A percentile compares a stretch with the other conserved stretches of the same genome.
phyloP scores from a whole-genome alignment of 2,113 vertebrate species.

The Candoia aspera region DNA sequence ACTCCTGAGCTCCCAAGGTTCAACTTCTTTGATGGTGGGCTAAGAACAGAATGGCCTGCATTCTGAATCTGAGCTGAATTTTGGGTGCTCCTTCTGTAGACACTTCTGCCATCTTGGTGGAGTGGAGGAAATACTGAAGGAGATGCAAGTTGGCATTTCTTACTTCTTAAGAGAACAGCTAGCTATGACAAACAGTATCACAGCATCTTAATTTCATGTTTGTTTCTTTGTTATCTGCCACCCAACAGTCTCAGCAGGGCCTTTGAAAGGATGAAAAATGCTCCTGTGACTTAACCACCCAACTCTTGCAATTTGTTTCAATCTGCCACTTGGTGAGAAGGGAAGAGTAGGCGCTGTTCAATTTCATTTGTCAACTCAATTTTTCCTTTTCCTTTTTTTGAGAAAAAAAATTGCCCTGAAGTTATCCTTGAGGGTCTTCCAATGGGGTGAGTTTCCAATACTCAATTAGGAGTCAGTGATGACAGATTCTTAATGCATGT shows the following conservation, averaged over 20 bases:
- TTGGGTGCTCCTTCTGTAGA: background rate
- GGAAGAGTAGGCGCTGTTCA: background rate
- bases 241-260: background rate
- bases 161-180: conserved; percentile 10
- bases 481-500: background rate
- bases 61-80: background rate
- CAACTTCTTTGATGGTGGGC: background rate
- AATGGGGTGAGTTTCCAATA: conserved; percentile 26
- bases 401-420: background rate
- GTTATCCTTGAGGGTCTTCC: conserved; percentile 18
- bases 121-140: background rate
- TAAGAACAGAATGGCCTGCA: background rate
- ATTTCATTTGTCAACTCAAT: conserved; percentile 9
- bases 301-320: conserved; percentile 47
- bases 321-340: conserved; percentile 34
- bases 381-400: conserved; percentile 18
- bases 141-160: background rate
- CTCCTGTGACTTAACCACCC: conserved; percentile 15
- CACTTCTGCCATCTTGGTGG: background rate
- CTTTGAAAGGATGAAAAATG: conserved; percentile 45
- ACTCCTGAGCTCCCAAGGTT: no score
- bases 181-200: conserved; percentile 1
- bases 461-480: conserved; percentile 26
- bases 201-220: background rate
- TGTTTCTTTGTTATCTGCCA: background rate